Percentiles rank a stretch among this genome's conserved stretches.
Evolutionary conservation across 2,888 invertebrate species (phyloP).

Genomic region (Sesia apiformis): DNA sequence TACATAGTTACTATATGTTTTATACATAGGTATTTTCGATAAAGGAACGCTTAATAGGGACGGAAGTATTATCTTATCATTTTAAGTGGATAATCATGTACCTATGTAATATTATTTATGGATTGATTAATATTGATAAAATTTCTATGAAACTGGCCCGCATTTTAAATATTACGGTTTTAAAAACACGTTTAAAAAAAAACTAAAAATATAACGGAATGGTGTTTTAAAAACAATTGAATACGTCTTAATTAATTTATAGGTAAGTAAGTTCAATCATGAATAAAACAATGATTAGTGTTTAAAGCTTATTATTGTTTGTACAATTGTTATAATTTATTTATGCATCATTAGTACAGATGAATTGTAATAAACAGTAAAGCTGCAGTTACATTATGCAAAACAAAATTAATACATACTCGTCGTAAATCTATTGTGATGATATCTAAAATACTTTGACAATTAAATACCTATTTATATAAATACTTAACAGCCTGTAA

Average conservation of each 20-base stretch:
- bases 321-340: conserved; percentile 49
- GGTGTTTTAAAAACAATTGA: too few relatives aligned
- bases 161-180: too few relatives aligned
- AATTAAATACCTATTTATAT: conserved; percentile 14
- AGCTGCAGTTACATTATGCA: not conserved
- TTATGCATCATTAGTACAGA: conserved; percentile 56
- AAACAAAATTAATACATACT: conserved; percentile 1
- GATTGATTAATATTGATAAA: too few relatives aligned
- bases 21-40: too few relatives aligned
- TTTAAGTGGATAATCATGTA: too few relatives aligned
- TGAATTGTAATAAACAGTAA: conserved; percentile 19
- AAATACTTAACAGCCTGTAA: conserved; percentile 64
- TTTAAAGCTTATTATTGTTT: conserved; percentile 72
- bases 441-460: conserved; percentile 16
- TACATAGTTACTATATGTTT: too few relatives aligned
- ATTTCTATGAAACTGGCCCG: too few relatives aligned
- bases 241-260: not conserved
- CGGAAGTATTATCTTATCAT: too few relatives aligned
- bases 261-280: not conserved
- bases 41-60: too few relatives aligned
- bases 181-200: too few relatives aligned
- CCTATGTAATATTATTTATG: too few relatives aligned
- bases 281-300: conserved; percentile 28
- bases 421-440: conserved; percentile 28
- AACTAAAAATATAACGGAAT: too few relatives aligned